Base-by-base conservation (phyloP, 2,888 invertebrate species). In the Vannuccia rotundouncinata region DNA sequence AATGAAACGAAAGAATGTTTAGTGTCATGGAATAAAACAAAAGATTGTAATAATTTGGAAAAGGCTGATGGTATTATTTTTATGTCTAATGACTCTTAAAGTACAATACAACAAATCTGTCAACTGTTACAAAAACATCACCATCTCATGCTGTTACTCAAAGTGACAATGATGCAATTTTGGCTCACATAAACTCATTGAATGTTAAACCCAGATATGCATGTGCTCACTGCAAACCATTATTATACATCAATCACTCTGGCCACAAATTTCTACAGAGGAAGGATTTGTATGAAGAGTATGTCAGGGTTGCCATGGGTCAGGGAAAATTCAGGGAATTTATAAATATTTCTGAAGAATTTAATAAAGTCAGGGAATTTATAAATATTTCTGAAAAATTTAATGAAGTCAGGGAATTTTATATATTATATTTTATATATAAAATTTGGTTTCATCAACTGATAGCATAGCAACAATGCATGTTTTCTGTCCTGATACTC, bases 181-280 rank as follows among this genome's bases (percentile, higher is more conserved):
- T 75, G 75, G 29, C 75, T 29, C 75, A 75, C 2, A 75, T 75
- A 29, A 75, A 29, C 29, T 75, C 75, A 30, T 75, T 22, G 75
- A 75, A 75, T 29, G 31, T 30, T 29, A 29, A 75, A 30, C 75
- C 75, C 31, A 29, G 75, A 29, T 75, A 75, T 75, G 75, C 75
- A 75, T 75, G 75, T 75, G 75, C 75, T 29, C 75, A 75, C 31
- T n/a, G 75, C 29, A 75, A 75, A 75, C 75, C 75, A 75, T 27
- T 66, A 29, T 29, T 29, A 27, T 75, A 75, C 75, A 75, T 75
- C 75, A 29, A 75, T 30, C 29, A 30, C 29, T 29, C 10, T 29
- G 75, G 29, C 29, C 75, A 75, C 31, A 29, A 29, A 29, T 29
- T 75, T 75, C 29, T 75, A 30, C 75, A 30, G 17, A 27, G 75